Evolutionary conservation across 2,797 vertebrate genomes (phyloP).

Genomic region (Distichodus sexfasciatus): DNA sequence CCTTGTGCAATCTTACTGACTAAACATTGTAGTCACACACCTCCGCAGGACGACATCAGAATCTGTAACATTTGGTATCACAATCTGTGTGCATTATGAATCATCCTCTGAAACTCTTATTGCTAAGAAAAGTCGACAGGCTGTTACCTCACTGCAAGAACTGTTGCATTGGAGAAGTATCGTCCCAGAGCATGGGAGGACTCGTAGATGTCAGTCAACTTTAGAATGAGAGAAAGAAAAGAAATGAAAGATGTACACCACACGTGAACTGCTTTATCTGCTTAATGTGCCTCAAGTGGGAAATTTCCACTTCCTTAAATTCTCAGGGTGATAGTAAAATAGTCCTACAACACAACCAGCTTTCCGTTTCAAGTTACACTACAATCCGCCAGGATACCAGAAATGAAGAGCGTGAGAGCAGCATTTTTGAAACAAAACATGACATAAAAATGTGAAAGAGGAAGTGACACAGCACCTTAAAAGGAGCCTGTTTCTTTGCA

Average conservation of each 20-base stretch:
- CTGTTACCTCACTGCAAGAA: conserved; percentile 11
- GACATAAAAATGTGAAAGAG: background rate
- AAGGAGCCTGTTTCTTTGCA: background rate
- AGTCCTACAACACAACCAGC: background rate
- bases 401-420: background rate
- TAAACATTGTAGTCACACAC: background rate
- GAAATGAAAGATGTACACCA: background rate
- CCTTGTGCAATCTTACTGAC: no score
- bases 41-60: no score
- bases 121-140: background rate
- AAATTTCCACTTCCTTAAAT: background rate
- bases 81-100: no score
- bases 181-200: conserved; percentile 20
- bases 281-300: background rate
- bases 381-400: background rate
- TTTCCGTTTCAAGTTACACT: background rate
- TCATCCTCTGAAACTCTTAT: background rate
- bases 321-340: background rate
- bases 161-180: conserved; percentile 5
- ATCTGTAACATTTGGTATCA: no score
- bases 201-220: conserved; percentile 13
- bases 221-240: background rate
- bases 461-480: background rate
- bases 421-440: background rate
- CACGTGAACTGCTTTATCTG: no score